phyloP scores from a whole-genome alignment of 2,113 vertebrate genomes.

The Suncus etruscus region DNA sequence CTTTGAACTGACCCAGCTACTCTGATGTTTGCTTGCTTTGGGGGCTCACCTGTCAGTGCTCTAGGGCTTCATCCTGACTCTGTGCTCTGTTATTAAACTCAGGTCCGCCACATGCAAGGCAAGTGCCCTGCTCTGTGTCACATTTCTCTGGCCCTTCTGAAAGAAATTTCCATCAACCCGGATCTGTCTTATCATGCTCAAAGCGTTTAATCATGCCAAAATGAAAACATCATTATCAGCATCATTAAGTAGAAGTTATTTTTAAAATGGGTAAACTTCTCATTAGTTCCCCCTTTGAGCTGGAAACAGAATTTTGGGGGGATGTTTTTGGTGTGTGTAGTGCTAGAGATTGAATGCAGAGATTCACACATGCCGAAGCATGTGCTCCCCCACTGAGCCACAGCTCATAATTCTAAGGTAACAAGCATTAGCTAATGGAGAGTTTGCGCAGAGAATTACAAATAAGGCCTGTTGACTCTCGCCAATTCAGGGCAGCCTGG shows the following conservation, averaged over 20 bases:
- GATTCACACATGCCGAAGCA: no score
- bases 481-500: background rate
- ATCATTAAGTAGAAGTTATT: background rate
- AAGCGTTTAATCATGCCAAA: background rate
- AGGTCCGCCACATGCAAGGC: no score
- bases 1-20: background rate
- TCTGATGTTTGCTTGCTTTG: no score
- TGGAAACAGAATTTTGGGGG: background rate
- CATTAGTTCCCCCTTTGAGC: background rate
- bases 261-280: background rate
- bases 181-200: background rate
- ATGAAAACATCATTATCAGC: background rate
- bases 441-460: background rate
- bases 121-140: background rate
- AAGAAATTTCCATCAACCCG: conserved; percentile 2
- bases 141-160: background rate
- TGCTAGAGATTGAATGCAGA: no score
- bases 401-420: background rate
- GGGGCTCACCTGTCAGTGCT: no score
- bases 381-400: no score
- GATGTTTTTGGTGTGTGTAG: no score
- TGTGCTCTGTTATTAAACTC: no score
- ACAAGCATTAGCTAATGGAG: background rate
- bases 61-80: no score
- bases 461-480: background rate